A percentile compares a stretch with the other conserved stretches of the same genome.
phyloP scores from a whole-genome alignment of 2,888 invertebrate genomes.

The Drosophila merina region DNA sequence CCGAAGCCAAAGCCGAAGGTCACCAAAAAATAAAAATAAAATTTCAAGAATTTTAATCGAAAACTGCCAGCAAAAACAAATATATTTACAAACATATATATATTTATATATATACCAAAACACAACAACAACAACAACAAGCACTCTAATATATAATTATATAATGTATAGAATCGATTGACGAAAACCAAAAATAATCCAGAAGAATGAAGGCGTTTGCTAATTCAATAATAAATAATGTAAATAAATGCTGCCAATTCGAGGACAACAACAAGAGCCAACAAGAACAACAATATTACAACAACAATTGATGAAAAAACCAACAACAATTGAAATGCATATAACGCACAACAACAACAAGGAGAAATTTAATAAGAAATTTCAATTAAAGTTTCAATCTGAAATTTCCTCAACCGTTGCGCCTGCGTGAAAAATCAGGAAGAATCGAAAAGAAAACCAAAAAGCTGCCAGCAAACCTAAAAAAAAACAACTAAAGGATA shows the following conservation, averaged over 20 bases:
- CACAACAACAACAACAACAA: slow-evolving; percentile 38
- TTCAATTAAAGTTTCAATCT: slow-evolving; percentile 5
- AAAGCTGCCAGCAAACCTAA: slow-evolving; percentile 4
- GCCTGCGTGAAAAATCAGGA: slow-evolving; percentile 35
- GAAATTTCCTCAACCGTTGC: slow-evolving; percentile 22
- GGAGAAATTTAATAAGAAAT: slow-evolving; percentile 1
- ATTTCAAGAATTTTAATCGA: slow-evolving; percentile 76
- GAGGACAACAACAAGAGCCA: slow-evolving; percentile 51
- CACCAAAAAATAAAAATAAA: slow-evolving; percentile 16
- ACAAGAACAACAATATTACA: slow-evolving; percentile 16
- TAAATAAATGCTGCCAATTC: slow-evolving; percentile 73
- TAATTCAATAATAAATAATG: slow-evolving; percentile 57
- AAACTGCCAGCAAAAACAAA: slow-evolving; percentile 73
- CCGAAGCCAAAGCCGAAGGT: slow-evolving; percentile 11
- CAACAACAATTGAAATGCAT: slow-evolving; percentile 49
- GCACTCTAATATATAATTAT: slow-evolving; percentile 34
- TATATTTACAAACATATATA: slow-evolving; percentile 42
- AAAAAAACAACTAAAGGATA: neutral
- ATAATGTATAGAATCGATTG: slow-evolving; percentile 20
- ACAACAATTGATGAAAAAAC: neutral
- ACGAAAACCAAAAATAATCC: slow-evolving; percentile 25
- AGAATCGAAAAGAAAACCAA: neutral
- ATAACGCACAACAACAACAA: slow-evolving; percentile 43
- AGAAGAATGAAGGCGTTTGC: slow-evolving; percentile 11
- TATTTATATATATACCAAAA: slow-evolving; percentile 20